Conservation (phyloP, 2,113 vertebrate genomes). For the Coreoperca whiteheadi region DNA sequence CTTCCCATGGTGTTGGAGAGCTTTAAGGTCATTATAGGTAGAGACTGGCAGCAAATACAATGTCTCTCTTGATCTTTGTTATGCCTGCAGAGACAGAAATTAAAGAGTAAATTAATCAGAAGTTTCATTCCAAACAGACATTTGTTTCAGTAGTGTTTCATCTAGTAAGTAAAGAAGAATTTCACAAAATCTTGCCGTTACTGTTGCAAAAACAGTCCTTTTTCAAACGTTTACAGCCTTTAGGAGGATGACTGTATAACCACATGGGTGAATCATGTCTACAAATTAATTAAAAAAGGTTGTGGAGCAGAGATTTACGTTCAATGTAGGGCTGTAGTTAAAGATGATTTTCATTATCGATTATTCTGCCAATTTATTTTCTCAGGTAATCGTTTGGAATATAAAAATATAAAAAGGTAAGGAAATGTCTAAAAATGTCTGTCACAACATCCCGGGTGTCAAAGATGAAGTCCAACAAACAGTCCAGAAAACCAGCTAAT, state of each 20-base stretch:
- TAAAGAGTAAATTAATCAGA: not conserved
- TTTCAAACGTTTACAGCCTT: not conserved
- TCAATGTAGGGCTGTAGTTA: too few relatives aligned
- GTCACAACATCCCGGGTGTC: not conserved
- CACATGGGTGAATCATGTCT: not conserved
- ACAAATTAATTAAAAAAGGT: not conserved
- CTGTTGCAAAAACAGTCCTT: not conserved
- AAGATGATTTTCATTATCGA: not conserved
- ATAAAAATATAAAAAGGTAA: not conserved
- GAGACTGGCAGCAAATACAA: conserved; percentile 98
- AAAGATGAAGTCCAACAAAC: not conserved
- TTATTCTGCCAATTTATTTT: not conserved
- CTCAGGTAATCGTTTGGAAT: not conserved
- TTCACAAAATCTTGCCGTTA: not conserved
- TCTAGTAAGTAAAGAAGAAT: not conserved
- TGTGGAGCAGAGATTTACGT: not conserved
- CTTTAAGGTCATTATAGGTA: conserved; percentile 86
- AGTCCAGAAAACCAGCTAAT: not conserved
- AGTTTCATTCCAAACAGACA: not conserved
- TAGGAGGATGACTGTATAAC: not conserved
- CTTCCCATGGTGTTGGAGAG: not conserved
- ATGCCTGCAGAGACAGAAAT: conserved; percentile 85
- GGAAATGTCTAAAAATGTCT: too few relatives aligned
- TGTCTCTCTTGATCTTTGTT: conserved; percentile 99
- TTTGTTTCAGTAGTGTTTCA: not conserved